A percentile compares a stretch with the other conserved stretches of the same genome.
Conservation (phyloP, 2,797 vertebrate species). For the Protosalanx chinensis region DNA sequence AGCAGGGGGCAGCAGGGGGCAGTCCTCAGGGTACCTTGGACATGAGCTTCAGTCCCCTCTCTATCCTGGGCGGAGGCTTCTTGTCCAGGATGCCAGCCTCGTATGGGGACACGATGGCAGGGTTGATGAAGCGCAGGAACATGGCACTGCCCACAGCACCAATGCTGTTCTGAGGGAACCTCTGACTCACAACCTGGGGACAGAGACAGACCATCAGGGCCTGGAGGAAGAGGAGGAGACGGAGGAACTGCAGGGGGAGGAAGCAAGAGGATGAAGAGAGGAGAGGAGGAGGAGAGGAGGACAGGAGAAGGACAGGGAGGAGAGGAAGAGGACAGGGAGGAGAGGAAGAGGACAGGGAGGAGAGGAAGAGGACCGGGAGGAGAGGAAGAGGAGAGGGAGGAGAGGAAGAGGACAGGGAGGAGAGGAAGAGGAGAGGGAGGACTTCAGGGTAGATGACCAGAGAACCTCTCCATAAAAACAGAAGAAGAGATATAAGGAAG, state of each 20-base stretch:
- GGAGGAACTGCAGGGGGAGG: too few species aligned
- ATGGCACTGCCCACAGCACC: constrained; percentile 86
- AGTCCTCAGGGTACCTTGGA: constrained; percentile 73
- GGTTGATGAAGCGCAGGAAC: constrained; percentile 89
- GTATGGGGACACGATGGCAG: constrained; percentile 85
- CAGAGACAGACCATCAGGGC: background rate
- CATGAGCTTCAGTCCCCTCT: constrained; percentile 86
- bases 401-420: too few species aligned
- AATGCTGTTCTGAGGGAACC: constrained; percentile 89
- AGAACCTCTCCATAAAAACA: constrained; percentile 10
- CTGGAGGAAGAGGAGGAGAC: background rate
- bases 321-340: too few species aligned
- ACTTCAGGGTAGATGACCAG: background rate
- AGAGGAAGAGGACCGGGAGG: too few species aligned
- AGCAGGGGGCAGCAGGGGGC: background rate
- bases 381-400: background rate
- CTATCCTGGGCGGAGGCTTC: constrained; percentile 83
- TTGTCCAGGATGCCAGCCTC: constrained; percentile 87
- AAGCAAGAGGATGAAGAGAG: background rate
- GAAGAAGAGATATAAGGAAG: constrained; percentile 12
- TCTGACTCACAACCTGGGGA: constrained; percentile 82
- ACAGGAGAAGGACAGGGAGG: background rate
- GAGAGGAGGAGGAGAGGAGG: background rate
- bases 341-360: too few species aligned
- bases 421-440: too few species aligned